Base-by-base conservation (phyloP, 2,113 vertebrate genomes). In the Chloebia gouldiae region DNA sequence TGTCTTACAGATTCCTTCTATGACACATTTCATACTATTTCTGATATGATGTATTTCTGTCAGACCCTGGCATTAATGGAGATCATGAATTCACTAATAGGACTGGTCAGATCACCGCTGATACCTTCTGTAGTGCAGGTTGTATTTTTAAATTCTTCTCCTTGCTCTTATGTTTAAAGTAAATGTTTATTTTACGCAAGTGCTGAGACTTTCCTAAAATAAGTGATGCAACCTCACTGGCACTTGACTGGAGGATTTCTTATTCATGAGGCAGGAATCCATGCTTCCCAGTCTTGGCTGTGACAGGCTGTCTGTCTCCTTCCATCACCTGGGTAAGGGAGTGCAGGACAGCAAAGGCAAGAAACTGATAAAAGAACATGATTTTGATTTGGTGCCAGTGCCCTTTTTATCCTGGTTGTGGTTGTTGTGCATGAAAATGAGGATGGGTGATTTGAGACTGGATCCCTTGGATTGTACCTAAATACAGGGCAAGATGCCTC, bases 31-130 rank as follows among this genome's bases (percentile, higher is more conserved):
- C 98, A 99, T 97, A 98, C 98, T 5, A 98, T 98, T 78, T 98
- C 98, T 54, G 98, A 99, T 57, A 98, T 99, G 98, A 99, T 99
- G 99, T 99, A 99, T 97, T 99, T 99, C 98, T 99, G 99, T 96
- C 99, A 99, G 97, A 98, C 98, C 93, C 91, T 99, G 97, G 98
- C 99, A 25, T 39, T 97, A 33, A 98, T 99, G 80, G 99, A 99
- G 92, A 98, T 99, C 30, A 88, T 99, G 77, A 99, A 99, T 60
- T 98, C 98, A 40, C 97, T 98, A 7, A 98, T 99, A 91, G 99
- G 99, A 60, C 96, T 99, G 3, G 98, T 99, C 53, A 97, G 87
- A 61, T 98, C 99, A 31, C 98, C 98, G 1, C 90, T 99, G 64
- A n/a, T 98, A 54, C 98, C 99, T 70, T 93, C 98, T 79, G 54